These are phyloP conservation scores for Rutpela maculata DNA, from an alignment of 2,888 invertebrate genomes.

Conservation along the genomic window DNA sequence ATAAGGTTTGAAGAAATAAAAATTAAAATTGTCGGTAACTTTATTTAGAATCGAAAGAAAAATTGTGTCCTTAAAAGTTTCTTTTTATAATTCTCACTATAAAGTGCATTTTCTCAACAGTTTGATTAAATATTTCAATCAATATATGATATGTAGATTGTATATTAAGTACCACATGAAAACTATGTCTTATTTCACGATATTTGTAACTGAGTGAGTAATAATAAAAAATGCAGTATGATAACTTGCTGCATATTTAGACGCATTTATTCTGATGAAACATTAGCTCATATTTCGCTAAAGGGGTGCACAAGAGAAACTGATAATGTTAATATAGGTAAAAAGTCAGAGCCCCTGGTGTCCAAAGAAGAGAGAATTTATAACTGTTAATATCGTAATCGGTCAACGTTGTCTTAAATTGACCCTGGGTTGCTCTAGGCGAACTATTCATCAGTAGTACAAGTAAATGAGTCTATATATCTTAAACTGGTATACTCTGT, in stretches of 20 bases:
- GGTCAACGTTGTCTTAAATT: neutral
- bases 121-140: too few species aligned
- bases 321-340: conserved; percentile 7
- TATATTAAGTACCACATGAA: too few species aligned
- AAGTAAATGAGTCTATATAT: too few species aligned
- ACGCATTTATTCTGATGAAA: neutral
- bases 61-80: too few species aligned
- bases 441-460: neutral
- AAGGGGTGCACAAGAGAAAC: neutral
- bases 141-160: too few species aligned
- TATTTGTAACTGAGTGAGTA: too few species aligned
- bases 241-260: neutral
- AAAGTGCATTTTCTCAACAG: too few species aligned
- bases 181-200: too few species aligned
- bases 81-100: too few species aligned
- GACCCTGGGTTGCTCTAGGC: neutral
- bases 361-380: neutral
- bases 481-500: neutral
- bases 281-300: neutral
- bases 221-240: neutral
- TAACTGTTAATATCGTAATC: neutral
- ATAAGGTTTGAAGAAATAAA: too few species aligned
- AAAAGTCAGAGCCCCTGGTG: neutral
- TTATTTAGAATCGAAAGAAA: too few species aligned
- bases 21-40: too few species aligned